Evolutionary conservation across 2,888 invertebrate genomes (phyloP).

Genomic region (Leptinotarsa juncta): DNA sequence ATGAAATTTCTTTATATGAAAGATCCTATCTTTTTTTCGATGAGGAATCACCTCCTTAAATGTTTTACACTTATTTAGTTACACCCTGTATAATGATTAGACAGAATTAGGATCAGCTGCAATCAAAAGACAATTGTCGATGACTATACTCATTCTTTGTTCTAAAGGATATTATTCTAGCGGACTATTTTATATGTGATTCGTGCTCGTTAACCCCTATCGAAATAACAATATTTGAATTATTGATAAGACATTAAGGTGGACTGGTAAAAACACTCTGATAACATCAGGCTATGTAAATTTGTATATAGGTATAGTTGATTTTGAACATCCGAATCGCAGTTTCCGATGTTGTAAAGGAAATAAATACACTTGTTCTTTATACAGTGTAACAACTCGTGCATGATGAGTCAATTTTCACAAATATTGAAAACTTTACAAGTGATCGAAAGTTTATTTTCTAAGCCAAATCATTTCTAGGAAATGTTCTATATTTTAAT

Average conservation of each 20-base stretch:
- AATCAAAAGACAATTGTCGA: conserved; percentile 4
- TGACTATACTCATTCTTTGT: neutral
- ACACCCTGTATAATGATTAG: too few relatives aligned
- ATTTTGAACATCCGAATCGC: neutral
- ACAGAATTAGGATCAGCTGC: neutral
- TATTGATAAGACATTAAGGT: conserved; percentile 10
- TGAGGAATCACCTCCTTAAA: too few relatives aligned
- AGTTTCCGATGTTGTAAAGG: neutral
- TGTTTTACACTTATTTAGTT: too few relatives aligned
- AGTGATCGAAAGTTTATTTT: too few relatives aligned
- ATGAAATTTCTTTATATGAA: too few relatives aligned
- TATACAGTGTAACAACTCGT: neutral
- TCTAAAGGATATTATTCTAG: neutral
- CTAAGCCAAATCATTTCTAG: too few relatives aligned
- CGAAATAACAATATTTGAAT: conserved; percentile 32
- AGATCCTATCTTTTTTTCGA: too few relatives aligned
- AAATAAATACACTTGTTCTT: too few relatives aligned
- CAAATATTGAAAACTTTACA: neutral
- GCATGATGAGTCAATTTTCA: neutral
- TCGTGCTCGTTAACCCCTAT: conserved; percentile 19
- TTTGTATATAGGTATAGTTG: conserved; percentile 6
- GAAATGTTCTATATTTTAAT: too few relatives aligned
- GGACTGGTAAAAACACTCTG: neutral
- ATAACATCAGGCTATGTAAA: conserved; percentile 16
- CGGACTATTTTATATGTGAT: neutral